These are phyloP conservation scores for Platorchestia sp. DNA, from an alignment of 1,140 invertebrate genomes.

Conservation along the genomic window DNA sequence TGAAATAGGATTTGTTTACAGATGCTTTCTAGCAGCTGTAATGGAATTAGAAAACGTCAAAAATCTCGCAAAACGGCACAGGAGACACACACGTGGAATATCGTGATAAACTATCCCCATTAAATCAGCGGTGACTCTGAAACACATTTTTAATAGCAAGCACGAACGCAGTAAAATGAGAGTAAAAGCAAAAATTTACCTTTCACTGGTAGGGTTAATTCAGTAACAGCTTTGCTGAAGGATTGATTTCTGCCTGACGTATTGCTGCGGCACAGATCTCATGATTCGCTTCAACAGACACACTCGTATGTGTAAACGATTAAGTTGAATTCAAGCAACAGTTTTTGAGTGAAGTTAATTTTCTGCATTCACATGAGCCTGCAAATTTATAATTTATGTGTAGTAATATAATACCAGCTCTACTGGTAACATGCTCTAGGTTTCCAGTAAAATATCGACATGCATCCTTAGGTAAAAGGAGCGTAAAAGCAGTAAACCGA, in stretches of 20 bases:
- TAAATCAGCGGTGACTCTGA: too few relatives aligned
- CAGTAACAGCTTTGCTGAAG: background rate
- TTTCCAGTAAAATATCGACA: background rate
- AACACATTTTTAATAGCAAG: too few relatives aligned
- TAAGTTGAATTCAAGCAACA: background rate
- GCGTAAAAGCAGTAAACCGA: too few relatives aligned
- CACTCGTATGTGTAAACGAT: background rate
- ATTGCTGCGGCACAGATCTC: background rate
- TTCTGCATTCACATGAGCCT: background rate
- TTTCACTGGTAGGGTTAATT: background rate
- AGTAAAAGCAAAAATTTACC: background rate
- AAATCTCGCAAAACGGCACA: too few relatives aligned
- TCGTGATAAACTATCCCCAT: too few relatives aligned
- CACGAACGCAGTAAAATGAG: too few relatives aligned
- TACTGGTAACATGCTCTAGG: background rate
- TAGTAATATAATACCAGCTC: background rate
- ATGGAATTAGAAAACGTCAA: background rate
- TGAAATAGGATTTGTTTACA: too few relatives aligned
- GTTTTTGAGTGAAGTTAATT: background rate
- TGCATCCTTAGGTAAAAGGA: too few relatives aligned
- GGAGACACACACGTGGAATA: too few relatives aligned
- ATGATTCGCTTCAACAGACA: background rate
- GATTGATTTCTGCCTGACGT: background rate
- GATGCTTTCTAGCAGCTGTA: background rate
- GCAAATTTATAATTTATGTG: background rate